phyloP scores from a whole-genome alignment of 2,797 vertebrate genomes.

The Leptatherina wallacei region DNA sequence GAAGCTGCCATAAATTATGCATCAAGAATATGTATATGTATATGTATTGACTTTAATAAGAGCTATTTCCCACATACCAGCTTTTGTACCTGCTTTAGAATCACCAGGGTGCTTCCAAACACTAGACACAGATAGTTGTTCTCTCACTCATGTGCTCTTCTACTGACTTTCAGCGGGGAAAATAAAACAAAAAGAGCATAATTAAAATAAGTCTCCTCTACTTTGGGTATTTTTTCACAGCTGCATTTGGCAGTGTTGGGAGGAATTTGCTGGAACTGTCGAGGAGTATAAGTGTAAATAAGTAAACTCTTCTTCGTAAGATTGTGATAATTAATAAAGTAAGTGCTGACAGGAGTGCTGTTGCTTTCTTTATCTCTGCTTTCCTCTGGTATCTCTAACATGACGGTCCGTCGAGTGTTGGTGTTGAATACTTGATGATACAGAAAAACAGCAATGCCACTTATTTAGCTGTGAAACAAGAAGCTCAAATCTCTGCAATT shows the following conservation, averaged over 20 bases:
- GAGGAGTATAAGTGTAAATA: conserved; percentile 66
- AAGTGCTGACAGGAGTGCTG: conserved; percentile 67
- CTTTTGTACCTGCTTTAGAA: conserved; percentile 81
- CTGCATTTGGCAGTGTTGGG: conserved; percentile 67
- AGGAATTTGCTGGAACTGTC: conserved; percentile 71
- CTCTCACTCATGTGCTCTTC: conserved; percentile 48
- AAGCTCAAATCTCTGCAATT: not conserved
- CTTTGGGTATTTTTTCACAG: conserved; percentile 60
- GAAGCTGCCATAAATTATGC: conserved; percentile 86
- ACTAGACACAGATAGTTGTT: conserved; percentile 55
- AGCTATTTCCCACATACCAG: conserved; percentile 78
- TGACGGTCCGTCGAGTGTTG: conserved; percentile 64
- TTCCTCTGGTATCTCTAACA: conserved; percentile 51
- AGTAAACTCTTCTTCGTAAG: conserved; percentile 69
- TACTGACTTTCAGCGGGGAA: conserved; percentile 63
- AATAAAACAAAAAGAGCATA: conserved; percentile 76
- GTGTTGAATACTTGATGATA: conserved; percentile 71
- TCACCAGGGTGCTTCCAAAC: conserved; percentile 78
- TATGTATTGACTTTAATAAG: conserved; percentile 86
- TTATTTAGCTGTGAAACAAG: conserved; percentile 51
- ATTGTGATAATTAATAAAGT: conserved; percentile 73
- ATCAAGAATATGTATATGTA: conserved; percentile 85
- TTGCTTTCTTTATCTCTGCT: conserved; percentile 37
- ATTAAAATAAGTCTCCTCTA: conserved; percentile 83
- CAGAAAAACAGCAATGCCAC: conserved; percentile 55